Base-by-base conservation (phyloP, 2,113 vertebrate genomes). In the Oreochromis niloticus region DNA sequence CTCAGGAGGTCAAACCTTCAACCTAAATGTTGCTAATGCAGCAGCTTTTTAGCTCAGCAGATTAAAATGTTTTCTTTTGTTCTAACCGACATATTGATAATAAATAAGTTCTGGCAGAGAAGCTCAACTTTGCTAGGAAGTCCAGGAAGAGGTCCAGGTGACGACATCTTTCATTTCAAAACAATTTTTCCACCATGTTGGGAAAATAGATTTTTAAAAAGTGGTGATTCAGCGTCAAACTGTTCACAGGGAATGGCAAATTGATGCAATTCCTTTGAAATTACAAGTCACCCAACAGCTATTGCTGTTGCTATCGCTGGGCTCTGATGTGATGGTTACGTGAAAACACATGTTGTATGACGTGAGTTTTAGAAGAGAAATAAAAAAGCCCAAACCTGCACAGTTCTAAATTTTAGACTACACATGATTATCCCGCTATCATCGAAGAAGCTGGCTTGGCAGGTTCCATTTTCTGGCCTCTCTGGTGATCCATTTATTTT, bases 381-480 rank as follows among this genome's bases (percentile, higher is more conserved):
- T 27, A 46, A 27, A 46, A 73, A 73, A 46, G 68, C 68, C 22
- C 22, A 46, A 73, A 8, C 68, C 41, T 10, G 39, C 71, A 30
- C 43, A 30, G 71, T 48, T 48, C 14, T 30, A 75, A 30, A 75
- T 48, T 75, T 19, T 30, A 48, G 71, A 48, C 71, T 73, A 27
- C 39, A 46, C 22, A 2, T 46, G 68, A 41, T 73, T 73, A 46
- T 73, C 36, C 12, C 4, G 36, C 66, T 80, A 55, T 80, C 66
- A n/a, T 55, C 22, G 73, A 75, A n/a, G 68, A 80, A 22, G 81
- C 90, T 54, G 89, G 81, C 48, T 83, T 81, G 75, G 73, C 68
- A 73, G 41, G 36, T 30, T 88, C 82, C 87, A 92, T 87, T 89
- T 66, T 91, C 16, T 87, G 90, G 87, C 78, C 61, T 32, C 50